Base-by-base conservation (phyloP, 2,113 vertebrate genomes). In the Tragulus kanchil region DNA sequence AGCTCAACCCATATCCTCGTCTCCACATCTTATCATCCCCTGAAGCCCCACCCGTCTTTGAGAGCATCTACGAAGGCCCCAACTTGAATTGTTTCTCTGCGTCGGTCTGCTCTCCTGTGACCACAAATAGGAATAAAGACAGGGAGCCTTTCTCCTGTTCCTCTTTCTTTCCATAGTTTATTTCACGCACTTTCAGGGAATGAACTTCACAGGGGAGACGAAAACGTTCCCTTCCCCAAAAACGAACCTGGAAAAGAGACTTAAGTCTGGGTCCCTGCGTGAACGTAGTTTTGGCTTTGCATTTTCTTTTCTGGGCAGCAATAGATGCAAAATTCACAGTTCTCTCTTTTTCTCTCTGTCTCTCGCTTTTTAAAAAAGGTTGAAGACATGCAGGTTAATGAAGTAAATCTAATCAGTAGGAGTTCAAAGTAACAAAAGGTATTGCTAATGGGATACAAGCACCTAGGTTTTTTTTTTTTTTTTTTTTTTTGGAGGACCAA, bases 391-490 rank as follows among this genome's bases (percentile, higher is more conserved):
- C 19, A 62, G 11, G 25, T 56, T 85, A 71, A 89, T 64, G 59
- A 96, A 77, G 17, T 52, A 48, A 86, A 86, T 61, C 61, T 67
- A 89, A 92, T 82, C 82, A 89, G 64, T 45, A 42, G 10, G 11
- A 3, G 58, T 48, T n/a, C 84, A 61, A 69, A 26, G 61, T 67
- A 59, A 61, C 56, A 31, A 73, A 16, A 25, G 10, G 16, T 15
- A 52, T 17, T 42, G 6, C 65, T 28, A n/a, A 83, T 62, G 8
- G n/a, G 84, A 45, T 52, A 14, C 50, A 8, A 3, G 8, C 13
- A 71, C 8, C 36, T 58, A 10, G 5, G 79, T 31, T 82, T 93
- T 86, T 52, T 13, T 36, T 36, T 82, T 93, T 86, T 52, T 13
- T 36, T 36, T 36, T 36, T 36, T 36, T 36, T 36, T 36, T 36